Percentiles rank a stretch among this genome's conserved stretches.
Conservation (phyloP, 2,113 vertebrate genomes). For the Sebastes fasciatus region DNA sequence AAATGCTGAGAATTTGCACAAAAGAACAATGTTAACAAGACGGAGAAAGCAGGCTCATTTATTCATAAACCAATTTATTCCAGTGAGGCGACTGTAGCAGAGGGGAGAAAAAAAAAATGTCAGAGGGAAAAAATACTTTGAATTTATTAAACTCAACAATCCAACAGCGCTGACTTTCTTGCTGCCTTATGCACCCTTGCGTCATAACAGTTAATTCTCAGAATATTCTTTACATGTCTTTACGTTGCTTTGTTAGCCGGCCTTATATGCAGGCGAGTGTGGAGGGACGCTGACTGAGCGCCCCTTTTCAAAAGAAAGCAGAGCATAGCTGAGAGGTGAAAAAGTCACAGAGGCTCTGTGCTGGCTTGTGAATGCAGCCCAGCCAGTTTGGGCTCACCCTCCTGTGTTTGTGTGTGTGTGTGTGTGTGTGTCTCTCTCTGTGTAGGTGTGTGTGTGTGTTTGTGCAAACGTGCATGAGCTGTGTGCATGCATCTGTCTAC, state of each 20-base stretch:
- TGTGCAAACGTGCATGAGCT: constrained; percentile 35
- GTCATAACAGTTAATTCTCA: constrained; percentile 74
- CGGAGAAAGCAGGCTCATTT: constrained; percentile 84
- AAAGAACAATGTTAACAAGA: constrained; percentile 88
- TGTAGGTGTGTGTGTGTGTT: constrained; percentile 4
- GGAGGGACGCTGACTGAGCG: constrained; percentile 48
- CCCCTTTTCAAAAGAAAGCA: constrained; percentile 67
- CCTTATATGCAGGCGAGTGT: constrained; percentile 54
- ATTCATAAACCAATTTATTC: constrained; percentile 89
- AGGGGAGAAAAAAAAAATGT: constrained; percentile 67
- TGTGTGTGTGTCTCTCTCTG: constrained; percentile 27
- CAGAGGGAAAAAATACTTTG: constrained; percentile 78
- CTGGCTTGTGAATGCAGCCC: constrained; percentile 82
- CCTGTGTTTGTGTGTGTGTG: constrained; percentile 65
- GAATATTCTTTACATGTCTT: constrained; percentile 71
- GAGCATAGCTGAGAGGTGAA: constrained; percentile 75
- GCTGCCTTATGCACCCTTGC: constrained; percentile 72
- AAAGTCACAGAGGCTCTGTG: constrained; percentile 75
- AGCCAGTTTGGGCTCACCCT: constrained; percentile 82
- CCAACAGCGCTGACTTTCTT: constrained; percentile 67
- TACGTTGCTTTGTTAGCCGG: constrained; percentile 68
- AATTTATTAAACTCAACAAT: constrained; percentile 85
- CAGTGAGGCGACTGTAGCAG: constrained; percentile 81
- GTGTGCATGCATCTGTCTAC: constrained; percentile 22
- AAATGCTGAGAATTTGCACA: constrained; percentile 83